Evolutionary conservation across 2,888 invertebrate species (phyloP).

Genomic region (Eurytoma californica): DNA sequence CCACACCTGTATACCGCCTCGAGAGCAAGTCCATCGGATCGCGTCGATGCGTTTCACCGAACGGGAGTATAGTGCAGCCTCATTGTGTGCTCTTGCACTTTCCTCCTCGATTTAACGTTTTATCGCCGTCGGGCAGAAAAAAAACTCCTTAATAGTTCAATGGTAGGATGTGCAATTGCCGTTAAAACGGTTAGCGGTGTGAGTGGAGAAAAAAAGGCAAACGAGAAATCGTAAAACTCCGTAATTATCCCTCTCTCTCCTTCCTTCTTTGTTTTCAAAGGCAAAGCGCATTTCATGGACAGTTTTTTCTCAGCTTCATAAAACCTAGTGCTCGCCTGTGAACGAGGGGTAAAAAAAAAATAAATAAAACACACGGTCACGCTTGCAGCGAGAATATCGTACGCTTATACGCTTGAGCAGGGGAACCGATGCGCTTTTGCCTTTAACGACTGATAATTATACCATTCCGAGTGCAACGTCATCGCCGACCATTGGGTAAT

Average conservation of each 20-base stretch:
- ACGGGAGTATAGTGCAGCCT: too few relatives aligned
- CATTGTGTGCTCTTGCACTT: too few relatives aligned
- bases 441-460: constrained; percentile 19
- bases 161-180: too few relatives aligned
- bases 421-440: constrained; percentile 9
- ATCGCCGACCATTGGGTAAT: too few relatives aligned
- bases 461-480: not conserved
- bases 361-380: constrained; percentile 16
- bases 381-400: not conserved
- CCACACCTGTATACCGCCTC: too few relatives aligned
- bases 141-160: too few relatives aligned
- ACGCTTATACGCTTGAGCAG: not conserved
- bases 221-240: not conserved
- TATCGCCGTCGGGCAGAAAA: too few relatives aligned
- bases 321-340: constrained; percentile 20
- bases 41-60: too few relatives aligned
- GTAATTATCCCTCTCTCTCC: not conserved
- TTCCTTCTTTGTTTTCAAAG: not conserved
- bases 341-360: not conserved
- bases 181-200: not conserved
- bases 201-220: not conserved
- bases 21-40: too few relatives aligned
- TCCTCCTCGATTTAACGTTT: too few relatives aligned
- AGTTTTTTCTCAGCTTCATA: constrained; percentile 28
- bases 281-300: constrained; percentile 21